These are phyloP conservation scores for Sorex maritimensis DNA, from an alignment of 2,797 vertebrate species.

Conservation along the genomic window DNA sequence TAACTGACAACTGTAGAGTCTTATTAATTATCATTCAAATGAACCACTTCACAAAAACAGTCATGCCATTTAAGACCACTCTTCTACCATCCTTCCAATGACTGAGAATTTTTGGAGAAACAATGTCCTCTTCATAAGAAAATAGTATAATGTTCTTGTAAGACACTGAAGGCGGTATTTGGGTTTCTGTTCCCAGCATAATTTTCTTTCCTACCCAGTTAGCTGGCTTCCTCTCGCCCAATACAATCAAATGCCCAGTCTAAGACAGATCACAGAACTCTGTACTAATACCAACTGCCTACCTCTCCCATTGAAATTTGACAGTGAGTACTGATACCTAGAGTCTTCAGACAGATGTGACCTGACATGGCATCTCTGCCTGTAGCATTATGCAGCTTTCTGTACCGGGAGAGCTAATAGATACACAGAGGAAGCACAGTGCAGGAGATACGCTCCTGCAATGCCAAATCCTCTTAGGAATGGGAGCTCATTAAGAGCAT, in stretches of 20 bases:
- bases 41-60: background rate
- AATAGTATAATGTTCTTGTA: accelerated
- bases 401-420: background rate
- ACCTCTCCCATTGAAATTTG: background rate
- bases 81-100: background rate
- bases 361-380: background rate
- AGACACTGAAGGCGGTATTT: background rate
- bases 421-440: accelerated
- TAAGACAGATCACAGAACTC: background rate
- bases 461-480: conserved; percentile 73
- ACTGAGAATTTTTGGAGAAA: background rate
- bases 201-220: background rate
- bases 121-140: background rate
- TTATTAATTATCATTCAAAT: too few relatives aligned
- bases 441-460: background rate
- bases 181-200: background rate
- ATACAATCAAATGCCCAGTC: background rate
- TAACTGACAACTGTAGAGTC: background rate
- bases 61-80: background rate
- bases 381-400: background rate
- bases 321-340: accelerated
- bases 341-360: background rate
- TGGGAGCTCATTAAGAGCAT: conserved; percentile 73
- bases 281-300: background rate
- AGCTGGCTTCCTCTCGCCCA: background rate